Conservation (phyloP, 2,113 vertebrate species). For the Pimephales promelas region DNA sequence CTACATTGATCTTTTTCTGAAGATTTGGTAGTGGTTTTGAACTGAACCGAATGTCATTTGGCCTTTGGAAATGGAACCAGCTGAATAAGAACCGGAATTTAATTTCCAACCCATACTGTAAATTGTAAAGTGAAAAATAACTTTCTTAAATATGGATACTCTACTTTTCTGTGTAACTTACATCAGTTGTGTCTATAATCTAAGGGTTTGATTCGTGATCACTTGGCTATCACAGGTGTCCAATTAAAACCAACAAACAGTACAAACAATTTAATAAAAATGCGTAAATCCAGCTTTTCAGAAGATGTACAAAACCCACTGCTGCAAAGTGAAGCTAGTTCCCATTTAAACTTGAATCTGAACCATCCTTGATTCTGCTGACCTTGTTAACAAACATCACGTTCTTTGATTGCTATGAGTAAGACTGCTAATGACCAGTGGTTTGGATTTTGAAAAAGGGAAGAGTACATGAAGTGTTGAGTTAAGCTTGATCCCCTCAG, state of each 20-base stretch:
- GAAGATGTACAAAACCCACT: background rate
- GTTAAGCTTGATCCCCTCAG: slow-evolving; percentile 44
- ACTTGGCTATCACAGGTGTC: background rate
- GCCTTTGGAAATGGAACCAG: background rate
- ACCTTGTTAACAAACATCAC: background rate
- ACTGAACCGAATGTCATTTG: background rate
- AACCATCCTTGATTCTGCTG: background rate
- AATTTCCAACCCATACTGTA: background rate
- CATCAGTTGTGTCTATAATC: slow-evolving; percentile 3
- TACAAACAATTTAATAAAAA: slow-evolving; percentile 4
- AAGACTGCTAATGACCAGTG: background rate
- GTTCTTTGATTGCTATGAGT: background rate
- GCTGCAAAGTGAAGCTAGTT: background rate
- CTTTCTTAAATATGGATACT: slow-evolving; percentile 19
- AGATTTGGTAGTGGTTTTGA: background rate
- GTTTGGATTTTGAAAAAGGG: background rate
- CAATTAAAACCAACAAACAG: background rate
- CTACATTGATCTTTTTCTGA: background rate
- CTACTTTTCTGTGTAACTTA: background rate
- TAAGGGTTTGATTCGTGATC: slow-evolving; percentile 46
- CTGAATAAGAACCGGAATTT: background rate
- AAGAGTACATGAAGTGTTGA: slow-evolving; percentile 2
- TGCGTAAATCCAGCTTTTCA: background rate
- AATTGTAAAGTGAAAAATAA: background rate
- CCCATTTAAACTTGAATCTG: background rate